phyloP scores from a whole-genome alignment of 2,797 vertebrate genomes.

The Leptodactylus fallax region DNA sequence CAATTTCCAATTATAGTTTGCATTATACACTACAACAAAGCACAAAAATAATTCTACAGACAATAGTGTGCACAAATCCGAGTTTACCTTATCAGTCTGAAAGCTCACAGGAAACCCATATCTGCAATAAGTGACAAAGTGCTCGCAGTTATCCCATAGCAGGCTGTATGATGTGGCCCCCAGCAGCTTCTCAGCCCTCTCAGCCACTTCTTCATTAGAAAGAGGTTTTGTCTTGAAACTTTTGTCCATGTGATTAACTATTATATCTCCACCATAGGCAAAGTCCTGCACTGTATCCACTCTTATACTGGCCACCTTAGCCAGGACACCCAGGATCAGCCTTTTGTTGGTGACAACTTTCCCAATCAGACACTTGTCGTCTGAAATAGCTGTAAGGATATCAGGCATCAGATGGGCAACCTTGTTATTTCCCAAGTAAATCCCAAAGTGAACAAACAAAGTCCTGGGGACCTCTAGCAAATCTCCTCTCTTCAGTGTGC shows the following conservation, averaged over 20 bases:
- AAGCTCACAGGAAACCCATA: slow-evolving; percentile 89
- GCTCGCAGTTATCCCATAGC: slow-evolving; percentile 98
- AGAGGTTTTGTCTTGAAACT: slow-evolving; percentile 82
- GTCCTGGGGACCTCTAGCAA: slow-evolving; percentile 91
- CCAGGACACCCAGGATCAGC: slow-evolving; percentile 88
- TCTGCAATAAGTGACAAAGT: slow-evolving; percentile 96
- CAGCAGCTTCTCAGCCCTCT: slow-evolving; percentile 86
- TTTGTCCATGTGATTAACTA: slow-evolving; percentile 90
- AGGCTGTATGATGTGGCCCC: slow-evolving; percentile 90
- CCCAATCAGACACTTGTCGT: slow-evolving; percentile 76
- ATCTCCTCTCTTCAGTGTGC: slow-evolving; percentile 85
- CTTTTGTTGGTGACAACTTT: slow-evolving; percentile 91
- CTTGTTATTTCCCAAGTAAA: slow-evolving; percentile 90
- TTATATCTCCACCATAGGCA: slow-evolving; percentile 87
- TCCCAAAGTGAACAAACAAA: slow-evolving; percentile 92
- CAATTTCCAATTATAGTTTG: not conserved
- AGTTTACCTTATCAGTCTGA: slow-evolving; percentile 91
- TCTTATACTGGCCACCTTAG: slow-evolving; percentile 86
- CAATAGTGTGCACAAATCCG: not conserved
- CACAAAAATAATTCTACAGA: not conserved
- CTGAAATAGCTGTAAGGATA: slow-evolving; percentile 85
- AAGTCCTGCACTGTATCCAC: slow-evolving; percentile 93
- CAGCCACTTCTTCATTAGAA: slow-evolving; percentile 85
- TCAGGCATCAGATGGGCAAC: slow-evolving; percentile 98
- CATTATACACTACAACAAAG: not conserved